Evolutionary conservation across 2,797 vertebrate species (phyloP).

Genomic region (Sebastes diploproa): DNA sequence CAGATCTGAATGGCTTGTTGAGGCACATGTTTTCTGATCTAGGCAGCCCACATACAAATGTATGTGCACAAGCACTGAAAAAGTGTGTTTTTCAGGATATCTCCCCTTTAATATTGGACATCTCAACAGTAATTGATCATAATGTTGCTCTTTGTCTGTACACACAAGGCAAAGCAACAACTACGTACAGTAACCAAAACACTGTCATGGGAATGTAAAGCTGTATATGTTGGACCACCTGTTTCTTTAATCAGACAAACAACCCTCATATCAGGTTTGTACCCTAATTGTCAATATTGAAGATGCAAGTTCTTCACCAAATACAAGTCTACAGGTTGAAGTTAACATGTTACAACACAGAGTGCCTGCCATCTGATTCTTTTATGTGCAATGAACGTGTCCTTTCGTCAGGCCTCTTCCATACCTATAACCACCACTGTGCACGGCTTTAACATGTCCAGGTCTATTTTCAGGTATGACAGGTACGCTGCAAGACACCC

Average conservation of each 20-base stretch:
- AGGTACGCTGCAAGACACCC: constrained; percentile 7
- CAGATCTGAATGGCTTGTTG: no score
- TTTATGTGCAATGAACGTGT: background rate
- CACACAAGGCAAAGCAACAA: background rate
- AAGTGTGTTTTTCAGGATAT: no score
- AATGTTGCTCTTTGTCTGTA: background rate
- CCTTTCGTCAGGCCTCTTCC: background rate
- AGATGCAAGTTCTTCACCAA: background rate
- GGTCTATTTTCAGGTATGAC: background rate
- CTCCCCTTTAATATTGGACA: background rate
- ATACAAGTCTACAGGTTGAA: background rate
- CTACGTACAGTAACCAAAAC: background rate
- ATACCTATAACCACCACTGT: background rate
- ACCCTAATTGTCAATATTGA: background rate
- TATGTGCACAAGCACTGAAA: no score
- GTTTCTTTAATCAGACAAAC: background rate
- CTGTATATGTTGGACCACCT: background rate
- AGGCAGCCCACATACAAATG: no score
- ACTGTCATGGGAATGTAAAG: background rate
- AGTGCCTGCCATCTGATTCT: background rate
- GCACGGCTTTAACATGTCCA: background rate
- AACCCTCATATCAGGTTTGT: background rate
- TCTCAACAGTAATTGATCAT: background rate
- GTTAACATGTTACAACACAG: background rate
- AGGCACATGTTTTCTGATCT: no score